phyloP scores from a whole-genome alignment of 2,888 invertebrate species.

The Polydrusus pterygomalis region DNA sequence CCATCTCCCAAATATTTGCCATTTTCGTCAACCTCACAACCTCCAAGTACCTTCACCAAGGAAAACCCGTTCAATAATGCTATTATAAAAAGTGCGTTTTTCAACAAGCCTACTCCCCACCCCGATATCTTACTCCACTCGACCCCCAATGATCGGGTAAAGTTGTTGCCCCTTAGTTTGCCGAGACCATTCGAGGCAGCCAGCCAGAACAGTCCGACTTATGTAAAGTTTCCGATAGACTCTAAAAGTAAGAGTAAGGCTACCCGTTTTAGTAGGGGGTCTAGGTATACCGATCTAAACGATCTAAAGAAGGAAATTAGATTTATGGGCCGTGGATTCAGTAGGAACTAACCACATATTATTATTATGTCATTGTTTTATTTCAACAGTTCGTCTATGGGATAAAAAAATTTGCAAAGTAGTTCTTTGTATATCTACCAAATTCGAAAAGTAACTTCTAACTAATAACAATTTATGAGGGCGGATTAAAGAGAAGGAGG shows the following conservation, averaged over 20 bases:
- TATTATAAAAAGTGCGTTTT: conserved; percentile 45
- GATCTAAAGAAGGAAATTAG: conserved; percentile 33
- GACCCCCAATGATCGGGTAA: conserved; percentile 32
- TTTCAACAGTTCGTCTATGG: too few relatives aligned
- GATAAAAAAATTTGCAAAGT: too few relatives aligned
- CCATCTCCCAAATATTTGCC: conserved; percentile 48
- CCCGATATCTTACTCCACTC: conserved; percentile 50
- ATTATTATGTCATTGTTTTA: too few relatives aligned
- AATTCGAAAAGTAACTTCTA: too few relatives aligned
- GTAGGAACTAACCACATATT: conserved; percentile 2
- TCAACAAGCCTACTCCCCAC: conserved; percentile 54
- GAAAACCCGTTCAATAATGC: conserved; percentile 46
- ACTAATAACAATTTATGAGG: too few relatives aligned
- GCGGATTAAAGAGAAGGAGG: too few relatives aligned
- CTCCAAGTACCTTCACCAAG: not conserved
- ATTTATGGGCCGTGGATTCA: conserved; percentile 3
- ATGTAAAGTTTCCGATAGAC: conserved; percentile 8
- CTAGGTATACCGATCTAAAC: conserved; percentile 30
- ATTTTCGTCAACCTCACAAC: conserved; percentile 1
- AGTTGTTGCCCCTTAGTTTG: not conserved
- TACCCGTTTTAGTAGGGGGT: not conserved
- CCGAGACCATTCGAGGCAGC: conserved; percentile 32
- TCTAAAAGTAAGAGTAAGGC: not conserved
- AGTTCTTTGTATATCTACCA: too few relatives aligned
- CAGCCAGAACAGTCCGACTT: conserved; percentile 11